phyloP scores from a whole-genome alignment of 2,797 vertebrate species.

The Sciurus carolinensis region DNA sequence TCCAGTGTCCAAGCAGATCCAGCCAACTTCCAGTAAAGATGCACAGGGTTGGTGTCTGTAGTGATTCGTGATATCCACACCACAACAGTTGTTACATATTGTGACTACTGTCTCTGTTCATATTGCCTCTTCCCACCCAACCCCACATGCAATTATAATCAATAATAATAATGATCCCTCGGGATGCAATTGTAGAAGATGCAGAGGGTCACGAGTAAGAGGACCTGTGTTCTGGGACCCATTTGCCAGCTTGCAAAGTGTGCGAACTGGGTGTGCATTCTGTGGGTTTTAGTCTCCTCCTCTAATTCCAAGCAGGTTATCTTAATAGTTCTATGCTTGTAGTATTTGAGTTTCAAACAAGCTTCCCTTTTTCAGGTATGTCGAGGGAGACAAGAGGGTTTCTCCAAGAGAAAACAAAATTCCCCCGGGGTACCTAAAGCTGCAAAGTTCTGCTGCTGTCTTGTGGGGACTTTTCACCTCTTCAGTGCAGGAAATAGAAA shows the following conservation, averaged over 20 bases:
- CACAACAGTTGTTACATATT: background rate
- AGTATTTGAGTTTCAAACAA: conserved; percentile 50
- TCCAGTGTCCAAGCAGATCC: background rate
- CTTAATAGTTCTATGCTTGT: background rate
- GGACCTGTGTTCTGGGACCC: background rate
- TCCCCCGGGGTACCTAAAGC: background rate
- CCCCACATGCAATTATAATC: background rate
- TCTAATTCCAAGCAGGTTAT: conserved; percentile 32
- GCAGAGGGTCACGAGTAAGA: too few relatives aligned
- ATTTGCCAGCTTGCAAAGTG: background rate
- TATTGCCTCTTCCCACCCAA: background rate
- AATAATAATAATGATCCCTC: background rate
- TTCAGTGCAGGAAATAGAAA: conserved; percentile 16
- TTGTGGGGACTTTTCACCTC: conserved; percentile 21
- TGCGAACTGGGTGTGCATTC: background rate
- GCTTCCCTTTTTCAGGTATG: conserved; percentile 62
- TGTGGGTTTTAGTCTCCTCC: background rate
- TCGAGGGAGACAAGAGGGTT: background rate
- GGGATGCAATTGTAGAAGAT: background rate
- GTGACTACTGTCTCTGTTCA: background rate
- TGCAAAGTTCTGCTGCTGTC: background rate
- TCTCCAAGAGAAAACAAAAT: conserved; percentile 70
- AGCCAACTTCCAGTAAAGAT: background rate
- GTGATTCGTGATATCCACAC: background rate
- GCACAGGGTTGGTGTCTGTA: background rate